Base-by-base conservation (phyloP, 1,140 invertebrate species). In the Arctopsyche grandis region DNA sequence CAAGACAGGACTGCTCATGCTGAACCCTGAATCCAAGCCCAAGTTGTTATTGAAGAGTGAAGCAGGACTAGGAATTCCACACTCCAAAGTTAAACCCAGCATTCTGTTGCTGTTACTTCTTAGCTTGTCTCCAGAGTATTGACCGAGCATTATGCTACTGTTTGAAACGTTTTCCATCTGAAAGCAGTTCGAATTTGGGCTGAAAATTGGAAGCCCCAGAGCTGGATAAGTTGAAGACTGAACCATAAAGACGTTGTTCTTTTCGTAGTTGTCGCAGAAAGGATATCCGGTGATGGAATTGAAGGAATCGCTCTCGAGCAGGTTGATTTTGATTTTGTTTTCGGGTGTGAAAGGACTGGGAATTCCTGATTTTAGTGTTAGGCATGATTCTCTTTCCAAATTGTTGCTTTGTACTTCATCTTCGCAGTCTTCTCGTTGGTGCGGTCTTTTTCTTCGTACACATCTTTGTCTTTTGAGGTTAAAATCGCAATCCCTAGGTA, bases 291-390 rank as follows among this genome's bases (percentile, higher is more conserved):
- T 82, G 9, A 82, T 77, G 9, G 81, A 80, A 77, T 80, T 80
- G 70, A 75, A 82, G 0, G 81, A 80, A 63, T 69, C 73, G 56
- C 77, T 82, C 26, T 79, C 58, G 9, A 82, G 22, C 3, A 77
- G 0, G 12, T 52, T 77, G 22, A 77, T 44, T 19, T 70, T 66
- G 4, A 46, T 70, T 63, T 75, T 78, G 21, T 75, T 82, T 44
- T 81, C 78, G n/a, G 81, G 81, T 16, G 81, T 81, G 24, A 78
- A 77, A 0, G 82, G 82, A 83, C 82, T 83, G 5, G 82, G 82
- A 14, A 83, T 83, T 21, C 82, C 82, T 16, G 77, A 75, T 73
- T 83, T 79, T 0, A 83, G 75, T n/a, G 80, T 80, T 12, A 83
- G 48, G 16, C 78, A 73, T 3, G 80, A 83, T 77, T 81, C 82